phyloP scores from a whole-genome alignment of 2,797 vertebrate genomes.

The Rachycentron canadum region DNA sequence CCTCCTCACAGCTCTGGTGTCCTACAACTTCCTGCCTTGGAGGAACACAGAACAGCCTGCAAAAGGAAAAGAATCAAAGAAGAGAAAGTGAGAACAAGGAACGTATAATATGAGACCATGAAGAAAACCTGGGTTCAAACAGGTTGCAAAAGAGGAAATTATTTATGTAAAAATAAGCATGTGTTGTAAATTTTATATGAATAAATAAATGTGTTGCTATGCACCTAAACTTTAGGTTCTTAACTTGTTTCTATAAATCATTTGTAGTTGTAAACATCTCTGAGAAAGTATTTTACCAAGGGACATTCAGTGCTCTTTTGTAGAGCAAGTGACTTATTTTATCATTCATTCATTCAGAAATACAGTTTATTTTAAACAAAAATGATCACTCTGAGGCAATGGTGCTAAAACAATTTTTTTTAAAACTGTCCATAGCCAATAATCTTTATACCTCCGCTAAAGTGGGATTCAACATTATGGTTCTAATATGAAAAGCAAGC shows the following conservation, averaged over 20 bases:
- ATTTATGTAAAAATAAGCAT: background rate
- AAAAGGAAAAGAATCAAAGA: slow-evolving; percentile 63
- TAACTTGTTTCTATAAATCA: slow-evolving; percentile 16
- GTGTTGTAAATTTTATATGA: background rate
- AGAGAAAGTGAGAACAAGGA: slow-evolving; percentile 65
- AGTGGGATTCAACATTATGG: too few relatives aligned
- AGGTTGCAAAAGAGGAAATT: background rate
- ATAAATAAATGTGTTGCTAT: slow-evolving; percentile 19
- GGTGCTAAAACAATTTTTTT: too few relatives aligned
- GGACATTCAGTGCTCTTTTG: slow-evolving; percentile 9
- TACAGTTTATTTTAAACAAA: background rate
- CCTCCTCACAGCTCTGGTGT: slow-evolving; percentile 81
- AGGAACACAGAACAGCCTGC: slow-evolving; percentile 29
- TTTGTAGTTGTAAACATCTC: slow-evolving; percentile 11
- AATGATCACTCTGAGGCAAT: background rate
- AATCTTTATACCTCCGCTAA: background rate
- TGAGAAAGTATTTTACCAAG: background rate
- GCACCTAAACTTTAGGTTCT: background rate
- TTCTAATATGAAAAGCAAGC: background rate
- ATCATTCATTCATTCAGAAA: background rate
- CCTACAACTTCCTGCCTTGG: slow-evolving; percentile 86
- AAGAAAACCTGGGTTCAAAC: slow-evolving; percentile 12
- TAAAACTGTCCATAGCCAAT: background rate
- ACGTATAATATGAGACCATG: background rate
- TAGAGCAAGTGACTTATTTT: slow-evolving; percentile 28